Percentiles rank a stretch among this genome's conserved stretches.
These are phyloP conservation scores for Notolepis coatsorum DNA, from an alignment of 2,797 vertebrate genomes.

Conservation along the genomic window DNA sequence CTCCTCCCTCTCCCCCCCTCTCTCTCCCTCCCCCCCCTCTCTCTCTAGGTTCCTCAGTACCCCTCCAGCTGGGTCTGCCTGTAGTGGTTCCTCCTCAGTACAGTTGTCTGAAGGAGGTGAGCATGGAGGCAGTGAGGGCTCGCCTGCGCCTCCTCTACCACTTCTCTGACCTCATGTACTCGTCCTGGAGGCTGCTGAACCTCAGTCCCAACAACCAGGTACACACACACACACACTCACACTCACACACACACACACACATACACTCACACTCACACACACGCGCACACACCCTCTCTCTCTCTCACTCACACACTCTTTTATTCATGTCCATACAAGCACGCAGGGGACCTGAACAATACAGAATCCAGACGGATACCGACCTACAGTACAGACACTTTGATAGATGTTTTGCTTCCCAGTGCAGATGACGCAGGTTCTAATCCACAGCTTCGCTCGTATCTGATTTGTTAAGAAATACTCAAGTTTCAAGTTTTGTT, in stretches of 20 bases:
- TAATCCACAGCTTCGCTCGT: no score
- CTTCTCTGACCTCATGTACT: constrained; percentile 89
- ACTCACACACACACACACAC: neutral
- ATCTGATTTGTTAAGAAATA: no score
- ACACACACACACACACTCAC: neutral
- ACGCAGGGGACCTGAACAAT: no score
- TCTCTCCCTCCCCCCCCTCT: neutral
- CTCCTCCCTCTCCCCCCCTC: neutral
- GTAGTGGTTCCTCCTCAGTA: constrained; percentile 83
- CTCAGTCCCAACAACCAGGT: constrained; percentile 85
- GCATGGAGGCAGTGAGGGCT: constrained; percentile 77
- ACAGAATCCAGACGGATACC: no score
- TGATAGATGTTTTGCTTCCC: no score
- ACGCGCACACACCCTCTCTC: no score
- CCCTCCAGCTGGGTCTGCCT: constrained; percentile 82
- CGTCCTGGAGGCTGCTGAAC: constrained; percentile 85
- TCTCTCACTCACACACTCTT: no score
- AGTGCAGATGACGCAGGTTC: no score
- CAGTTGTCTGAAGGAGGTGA: constrained; percentile 79
- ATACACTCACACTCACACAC: no score
- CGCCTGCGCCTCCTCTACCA: constrained; percentile 84
- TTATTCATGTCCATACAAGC: no score
- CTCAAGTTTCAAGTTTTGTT: no score
- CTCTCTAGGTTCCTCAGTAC: constrained; percentile 75
- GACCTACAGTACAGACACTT: no score